Base-by-base conservation (phyloP, 64 coral and sea anemone species). In the Trachythela sp. region DNA sequence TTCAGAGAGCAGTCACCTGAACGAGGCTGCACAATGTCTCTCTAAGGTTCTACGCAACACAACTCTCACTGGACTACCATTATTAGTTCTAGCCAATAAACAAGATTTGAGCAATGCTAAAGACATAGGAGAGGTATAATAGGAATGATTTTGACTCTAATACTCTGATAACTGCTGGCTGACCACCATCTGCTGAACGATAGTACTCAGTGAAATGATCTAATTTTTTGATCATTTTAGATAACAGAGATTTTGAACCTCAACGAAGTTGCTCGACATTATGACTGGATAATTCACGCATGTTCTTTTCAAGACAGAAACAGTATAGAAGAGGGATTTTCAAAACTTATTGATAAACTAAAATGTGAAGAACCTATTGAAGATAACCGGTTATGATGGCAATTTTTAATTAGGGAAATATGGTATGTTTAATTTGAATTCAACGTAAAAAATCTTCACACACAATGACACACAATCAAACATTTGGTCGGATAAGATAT, bases 51-150 rank as follows among this genome's bases (percentile, higher is more conserved):
- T 99, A 5, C 87, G 85, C 48, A 94, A 94, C 50, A 89, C 93
- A 70, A 90, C 93, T n/a, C 84, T 99, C 15, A 54, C 34, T 40
- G 88, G 83, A 41, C 86, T 95, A 52, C 96, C 96, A 37, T 85
- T 99, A 35, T 77, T 99, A 84, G 86, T 99, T 27, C 88, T 99
- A 39, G 96, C 91, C 43, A 94, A 94, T 71, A 94, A 99, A 83
- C 91, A 99, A 50, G 93, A 99, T 59, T 54, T 91, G 18, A 4
- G 48, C 36, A 89, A 68, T 27, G 89, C 93, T 11, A 60, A 86
- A 38, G 86, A 8, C 35, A 31, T 67, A 41, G 96, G 95, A 48
- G 85, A 99, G 96, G 96, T 99, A 24, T 67, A 86, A 70, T 34
- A 39, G 8, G 4, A 59, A 39, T 35, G 30, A 32, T 35, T 32